Evolutionary conservation across 2,797 vertebrate species (phyloP).

Genomic region (Cetoscarus ocellatus): DNA sequence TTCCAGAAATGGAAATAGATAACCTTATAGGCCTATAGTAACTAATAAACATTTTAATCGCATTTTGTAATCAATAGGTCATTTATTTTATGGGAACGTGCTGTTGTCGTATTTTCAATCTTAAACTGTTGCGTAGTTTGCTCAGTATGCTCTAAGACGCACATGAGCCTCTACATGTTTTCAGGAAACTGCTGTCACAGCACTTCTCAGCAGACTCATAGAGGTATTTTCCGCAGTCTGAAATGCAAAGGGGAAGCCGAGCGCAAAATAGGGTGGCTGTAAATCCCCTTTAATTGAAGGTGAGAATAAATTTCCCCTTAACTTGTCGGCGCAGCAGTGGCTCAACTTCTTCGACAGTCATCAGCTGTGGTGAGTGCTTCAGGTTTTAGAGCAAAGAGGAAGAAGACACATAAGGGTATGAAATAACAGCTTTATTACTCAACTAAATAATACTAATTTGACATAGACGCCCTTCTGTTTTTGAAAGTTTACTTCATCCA

Average conservation of each 20-base stretch:
- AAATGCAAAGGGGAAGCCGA: not conserved
- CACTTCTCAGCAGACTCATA: not conserved
- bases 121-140: too few relatives aligned
- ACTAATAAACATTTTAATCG: too few relatives aligned
- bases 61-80: too few relatives aligned
- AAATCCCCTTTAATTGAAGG: constrained; percentile 47
- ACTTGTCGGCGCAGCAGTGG: not conserved
- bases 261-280: constrained; percentile 39
- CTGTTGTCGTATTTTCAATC: too few relatives aligned
- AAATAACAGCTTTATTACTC: not conserved
- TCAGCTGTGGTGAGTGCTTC: constrained; percentile 12
- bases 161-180: not conserved
- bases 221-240: constrained; percentile 39
- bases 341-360: not conserved
- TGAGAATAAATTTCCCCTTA: not conserved
- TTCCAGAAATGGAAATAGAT: not conserved
- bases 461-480: not conserved
- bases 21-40: too few relatives aligned
- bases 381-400: not conserved
- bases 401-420: not conserved
- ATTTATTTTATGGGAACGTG: not conserved
- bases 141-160: not conserved
- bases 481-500: not conserved
- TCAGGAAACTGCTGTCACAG: constrained; percentile 32
- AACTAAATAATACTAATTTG: too few relatives aligned